phyloP scores from a whole-genome alignment of 2,797 vertebrate species.

The Rhinoraja longicauda region DNA sequence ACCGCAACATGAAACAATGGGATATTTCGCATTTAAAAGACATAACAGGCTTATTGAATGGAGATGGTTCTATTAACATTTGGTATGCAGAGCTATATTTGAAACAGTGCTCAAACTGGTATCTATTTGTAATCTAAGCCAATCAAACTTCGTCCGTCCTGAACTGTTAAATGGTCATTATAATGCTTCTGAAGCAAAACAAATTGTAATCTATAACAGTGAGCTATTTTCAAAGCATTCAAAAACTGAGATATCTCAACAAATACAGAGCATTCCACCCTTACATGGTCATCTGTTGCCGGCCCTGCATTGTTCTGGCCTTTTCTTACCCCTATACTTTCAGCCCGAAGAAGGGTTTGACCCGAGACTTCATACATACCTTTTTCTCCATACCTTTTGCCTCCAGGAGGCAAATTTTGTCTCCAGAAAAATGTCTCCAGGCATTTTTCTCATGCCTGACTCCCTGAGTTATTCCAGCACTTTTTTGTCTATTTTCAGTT shows the following conservation, averaged over 20 bases:
- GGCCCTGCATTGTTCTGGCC: no score
- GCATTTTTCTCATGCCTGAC: no score
- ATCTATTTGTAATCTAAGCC: neutral
- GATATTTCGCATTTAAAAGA: neutral
- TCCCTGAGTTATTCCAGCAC: no score
- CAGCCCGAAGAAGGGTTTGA: no score
- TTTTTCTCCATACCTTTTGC: no score
- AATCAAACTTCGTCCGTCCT: neutral
- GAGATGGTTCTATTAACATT: neutral
- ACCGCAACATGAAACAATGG: neutral
- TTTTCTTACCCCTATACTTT: no score
- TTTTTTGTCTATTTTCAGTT: neutral
- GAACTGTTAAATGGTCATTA: neutral
- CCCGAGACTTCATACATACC: no score
- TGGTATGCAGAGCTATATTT: neutral
- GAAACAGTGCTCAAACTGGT: neutral
- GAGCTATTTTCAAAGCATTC: neutral
- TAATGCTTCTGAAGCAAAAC: neutral
- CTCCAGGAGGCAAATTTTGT: no score
- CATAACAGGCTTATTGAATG: neutral
- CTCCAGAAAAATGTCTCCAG: no score
- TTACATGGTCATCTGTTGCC: no score
- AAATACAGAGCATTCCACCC: neutral
- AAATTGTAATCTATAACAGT: neutral
- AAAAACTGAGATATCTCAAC: neutral